Evolutionary conservation across 30 jellyfish, hydroid and myxozoan species (phyloP).

Genomic region (Cassiopea andromeda): DNA sequence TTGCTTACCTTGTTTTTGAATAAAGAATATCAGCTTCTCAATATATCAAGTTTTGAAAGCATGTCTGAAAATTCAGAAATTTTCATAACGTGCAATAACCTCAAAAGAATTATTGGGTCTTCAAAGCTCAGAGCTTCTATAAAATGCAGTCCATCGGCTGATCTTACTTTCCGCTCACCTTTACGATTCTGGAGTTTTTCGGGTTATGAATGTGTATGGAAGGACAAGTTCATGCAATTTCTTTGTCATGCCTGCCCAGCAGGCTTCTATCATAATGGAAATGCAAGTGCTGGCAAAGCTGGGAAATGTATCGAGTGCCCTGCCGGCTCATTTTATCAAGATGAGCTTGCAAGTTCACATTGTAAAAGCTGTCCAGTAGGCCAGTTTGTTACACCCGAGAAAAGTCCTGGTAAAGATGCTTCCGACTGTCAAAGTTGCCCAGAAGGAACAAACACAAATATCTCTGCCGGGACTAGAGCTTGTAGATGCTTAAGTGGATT

Average conservation of each 20-base stretch:
- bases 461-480: conserved; percentile 42
- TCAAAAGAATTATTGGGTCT: background rate
- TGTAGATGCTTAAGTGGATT: conserved; percentile 41
- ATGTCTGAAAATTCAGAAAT: background rate
- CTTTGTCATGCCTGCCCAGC: conserved; percentile 37
- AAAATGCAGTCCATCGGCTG: conserved; percentile 23
- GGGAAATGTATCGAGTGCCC: conserved; percentile 39
- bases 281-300: background rate
- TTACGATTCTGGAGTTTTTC: background rate
- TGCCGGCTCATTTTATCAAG: conserved; percentile 53
- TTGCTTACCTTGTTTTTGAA: background rate
- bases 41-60: background rate
- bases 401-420: conserved; percentile 33
- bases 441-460: conserved; percentile 47
- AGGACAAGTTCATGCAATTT: background rate
- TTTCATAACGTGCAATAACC: conserved; percentile 14
- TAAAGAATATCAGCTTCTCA: background rate
- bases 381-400: conserved; percentile 42
- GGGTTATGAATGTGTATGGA: background rate
- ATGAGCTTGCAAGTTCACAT: conserved; percentile 22
- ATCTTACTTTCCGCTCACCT: background rate
- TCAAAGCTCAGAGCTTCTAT: conserved; percentile 4
- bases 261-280: conserved; percentile 5
- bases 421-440: conserved; percentile 62
- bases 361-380: conserved; percentile 63